A percentile compares a stretch with the other conserved stretches of the same genome.
Conservation (phyloP, 2,797 vertebrate species). For the Dryobates pubescens region DNA sequence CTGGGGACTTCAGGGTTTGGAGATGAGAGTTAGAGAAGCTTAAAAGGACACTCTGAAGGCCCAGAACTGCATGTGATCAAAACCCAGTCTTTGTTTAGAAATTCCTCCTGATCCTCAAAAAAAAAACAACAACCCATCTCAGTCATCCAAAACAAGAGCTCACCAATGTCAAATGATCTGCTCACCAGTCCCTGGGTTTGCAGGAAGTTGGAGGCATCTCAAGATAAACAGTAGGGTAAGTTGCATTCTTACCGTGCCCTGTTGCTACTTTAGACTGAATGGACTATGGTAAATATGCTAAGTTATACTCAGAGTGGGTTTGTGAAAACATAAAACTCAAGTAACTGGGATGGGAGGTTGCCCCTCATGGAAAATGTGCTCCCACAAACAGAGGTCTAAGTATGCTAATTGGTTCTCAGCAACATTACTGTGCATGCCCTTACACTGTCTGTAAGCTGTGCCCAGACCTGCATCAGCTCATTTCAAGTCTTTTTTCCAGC, state of each 20-base stretch:
- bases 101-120: constrained; percentile 47
- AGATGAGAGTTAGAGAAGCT: neutral
- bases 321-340: neutral
- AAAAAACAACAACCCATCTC: neutral
- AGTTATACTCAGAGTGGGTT: neutral
- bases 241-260: neutral
- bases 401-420: neutral
- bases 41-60: constrained; percentile 23
- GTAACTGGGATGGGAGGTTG: neutral
- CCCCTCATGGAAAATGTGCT: neutral
- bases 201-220: neutral
- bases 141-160: neutral
- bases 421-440: neutral
- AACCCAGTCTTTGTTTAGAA: neutral
- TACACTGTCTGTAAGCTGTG: neutral
- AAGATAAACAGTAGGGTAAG: neutral
- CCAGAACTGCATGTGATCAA: constrained; percentile 7
- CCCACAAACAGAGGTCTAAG: neutral
- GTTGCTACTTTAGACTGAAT: neutral
- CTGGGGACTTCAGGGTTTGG: neutral
- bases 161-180: neutral
- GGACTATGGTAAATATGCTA: neutral
- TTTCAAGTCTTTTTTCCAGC: neutral
- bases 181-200: neutral
- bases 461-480: neutral